phyloP scores from a whole-genome alignment of 2,888 invertebrate genomes.

The Tubulanus polymorphus region DNA sequence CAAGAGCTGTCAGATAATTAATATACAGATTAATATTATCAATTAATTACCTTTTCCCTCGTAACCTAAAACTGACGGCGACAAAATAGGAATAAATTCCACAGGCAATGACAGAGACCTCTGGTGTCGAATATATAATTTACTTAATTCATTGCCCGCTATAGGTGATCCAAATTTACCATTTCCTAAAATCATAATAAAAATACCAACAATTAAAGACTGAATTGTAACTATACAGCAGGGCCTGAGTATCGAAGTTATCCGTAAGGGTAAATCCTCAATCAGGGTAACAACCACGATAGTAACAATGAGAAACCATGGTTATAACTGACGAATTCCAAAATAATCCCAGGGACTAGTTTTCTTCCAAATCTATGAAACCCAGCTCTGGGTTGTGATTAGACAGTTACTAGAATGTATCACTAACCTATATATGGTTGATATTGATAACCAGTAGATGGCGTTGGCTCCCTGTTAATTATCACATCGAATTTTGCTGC shows the following conservation, averaged over 20 bases:
- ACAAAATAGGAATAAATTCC: constrained; percentile 40
- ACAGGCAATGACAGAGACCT: constrained; percentile 39
- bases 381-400: too few relatives aligned
- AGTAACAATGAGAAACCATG: too few relatives aligned
- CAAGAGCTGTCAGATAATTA: neutral
- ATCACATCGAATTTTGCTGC: constrained; percentile 31
- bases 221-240: neutral
- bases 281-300: too few relatives aligned
- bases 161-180: constrained; percentile 44
- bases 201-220: neutral
- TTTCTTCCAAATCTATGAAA: too few relatives aligned
- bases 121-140: constrained; percentile 36
- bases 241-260: too few relatives aligned
- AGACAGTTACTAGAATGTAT: neutral
- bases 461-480: constrained; percentile 23
- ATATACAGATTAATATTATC: neutral
- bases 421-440: constrained; percentile 36
- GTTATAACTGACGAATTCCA: too few relatives aligned
- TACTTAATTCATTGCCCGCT: constrained; percentile 30
- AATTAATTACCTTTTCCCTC: constrained; percentile 25
- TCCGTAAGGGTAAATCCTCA: too few relatives aligned
- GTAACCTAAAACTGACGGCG: constrained; percentile 25
- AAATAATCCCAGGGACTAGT: too few relatives aligned
- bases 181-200: constrained; percentile 34
- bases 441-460: constrained; percentile 22